These are phyloP conservation scores for Thunnus thynnus DNA, from an alignment of 2,113 vertebrate species.

Conservation along the genomic window DNA sequence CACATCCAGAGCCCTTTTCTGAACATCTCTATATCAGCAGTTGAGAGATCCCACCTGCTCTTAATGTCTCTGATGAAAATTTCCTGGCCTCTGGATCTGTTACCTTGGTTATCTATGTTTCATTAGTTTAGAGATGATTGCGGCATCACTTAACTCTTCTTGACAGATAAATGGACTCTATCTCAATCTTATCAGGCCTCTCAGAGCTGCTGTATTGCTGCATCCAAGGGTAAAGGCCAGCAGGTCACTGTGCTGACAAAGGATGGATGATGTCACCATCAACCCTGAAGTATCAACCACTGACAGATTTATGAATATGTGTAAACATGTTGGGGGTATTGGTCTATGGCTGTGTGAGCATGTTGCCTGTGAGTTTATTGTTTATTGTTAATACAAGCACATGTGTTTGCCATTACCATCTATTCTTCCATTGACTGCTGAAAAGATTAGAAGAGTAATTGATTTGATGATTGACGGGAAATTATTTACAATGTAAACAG, in stretches of 20 bases:
- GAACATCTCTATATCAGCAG: constrained; percentile 18
- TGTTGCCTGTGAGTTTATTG: neutral
- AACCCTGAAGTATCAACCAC: neutral
- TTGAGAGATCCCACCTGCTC: constrained; percentile 34
- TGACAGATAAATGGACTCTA: constrained; percentile 66
- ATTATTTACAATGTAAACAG: neutral
- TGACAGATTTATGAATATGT: constrained; percentile 25
- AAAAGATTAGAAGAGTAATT: neutral
- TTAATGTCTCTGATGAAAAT: constrained; percentile 41
- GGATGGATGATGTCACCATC: constrained; percentile 45
- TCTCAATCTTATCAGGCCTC: constrained; percentile 55
- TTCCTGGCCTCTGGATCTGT: constrained; percentile 28
- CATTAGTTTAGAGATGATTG: constrained; percentile 64
- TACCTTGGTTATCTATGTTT: constrained; percentile 62
- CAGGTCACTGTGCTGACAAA: constrained; percentile 46
- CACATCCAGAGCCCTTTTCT: constrained; percentile 20
- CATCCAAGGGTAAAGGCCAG: constrained; percentile 42
- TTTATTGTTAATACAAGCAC: neutral
- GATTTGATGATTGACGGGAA: neutral
- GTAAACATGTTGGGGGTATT: neutral
- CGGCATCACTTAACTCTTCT: constrained; percentile 60
- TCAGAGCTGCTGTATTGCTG: constrained; percentile 25
- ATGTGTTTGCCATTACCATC: neutral
- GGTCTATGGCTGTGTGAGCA: neutral
- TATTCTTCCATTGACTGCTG: neutral